These are phyloP conservation scores for Julus scandinavius DNA, from an alignment of 2,888 invertebrate species.

Conservation along the genomic window DNA sequence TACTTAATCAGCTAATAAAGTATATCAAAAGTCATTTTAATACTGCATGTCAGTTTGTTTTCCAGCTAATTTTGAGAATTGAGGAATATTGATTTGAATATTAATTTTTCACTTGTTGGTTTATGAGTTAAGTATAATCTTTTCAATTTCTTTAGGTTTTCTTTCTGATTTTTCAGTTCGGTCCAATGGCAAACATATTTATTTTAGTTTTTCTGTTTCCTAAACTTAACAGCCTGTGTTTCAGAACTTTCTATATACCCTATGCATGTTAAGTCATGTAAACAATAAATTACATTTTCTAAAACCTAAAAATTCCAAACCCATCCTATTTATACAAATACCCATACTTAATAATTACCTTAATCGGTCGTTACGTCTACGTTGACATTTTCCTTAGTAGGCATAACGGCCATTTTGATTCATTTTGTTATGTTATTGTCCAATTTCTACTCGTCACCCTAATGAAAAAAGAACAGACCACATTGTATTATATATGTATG, in stretches of 20 bases:
- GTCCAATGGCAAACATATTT: no score
- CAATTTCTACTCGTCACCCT: conserved; percentile 37
- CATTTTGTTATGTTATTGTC: conserved; percentile 17
- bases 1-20: no score
- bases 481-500: conserved; percentile 49
- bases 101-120: no score
- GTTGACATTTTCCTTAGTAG: conserved; percentile 15
- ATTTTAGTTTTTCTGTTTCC: background rate
- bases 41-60: no score
- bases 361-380: background rate
- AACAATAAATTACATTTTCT: background rate
- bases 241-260: background rate
- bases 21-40: no score
- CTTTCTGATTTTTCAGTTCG: no score
- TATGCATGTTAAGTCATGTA: background rate
- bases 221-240: background rate
- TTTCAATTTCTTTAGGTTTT: no score
- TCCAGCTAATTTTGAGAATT: no score
- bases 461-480: conserved; percentile 8
- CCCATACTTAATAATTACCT: background rate
- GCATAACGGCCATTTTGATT: conserved; percentile 12
- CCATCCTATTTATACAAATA: background rate
- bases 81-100: no score
- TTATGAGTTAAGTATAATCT: no score
- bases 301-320: background rate